These are phyloP conservation scores for Channa striata DNA, from an alignment of 2,797 vertebrate species.

Conservation along the genomic window DNA sequence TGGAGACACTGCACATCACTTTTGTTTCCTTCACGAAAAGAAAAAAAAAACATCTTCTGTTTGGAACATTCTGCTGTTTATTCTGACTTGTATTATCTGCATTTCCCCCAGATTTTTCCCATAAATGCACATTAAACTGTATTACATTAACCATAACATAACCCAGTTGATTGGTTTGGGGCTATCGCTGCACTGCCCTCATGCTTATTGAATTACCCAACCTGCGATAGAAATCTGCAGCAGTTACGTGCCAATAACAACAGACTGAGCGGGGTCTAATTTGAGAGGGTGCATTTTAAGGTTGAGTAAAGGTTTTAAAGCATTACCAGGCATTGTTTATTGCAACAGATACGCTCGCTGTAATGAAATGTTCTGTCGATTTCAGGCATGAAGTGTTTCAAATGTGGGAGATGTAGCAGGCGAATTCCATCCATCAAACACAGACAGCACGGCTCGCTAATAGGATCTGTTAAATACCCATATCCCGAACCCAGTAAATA, in stretches of 20 bases:
- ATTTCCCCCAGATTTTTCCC: constrained; percentile 71
- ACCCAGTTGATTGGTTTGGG: constrained; percentile 68
- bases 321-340: constrained; percentile 76
- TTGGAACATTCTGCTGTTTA: constrained; percentile 54
- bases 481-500: constrained; percentile 22
- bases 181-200: constrained; percentile 74
- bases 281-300: constrained; percentile 74
- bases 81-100: constrained; percentile 55
- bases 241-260: constrained; percentile 85
- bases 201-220: constrained; percentile 87
- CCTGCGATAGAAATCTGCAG: constrained; percentile 85
- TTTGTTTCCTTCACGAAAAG: constrained; percentile 33
- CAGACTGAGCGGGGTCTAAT: constrained; percentile 75
- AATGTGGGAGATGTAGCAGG: constrained; percentile 36
- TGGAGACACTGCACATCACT: constrained; percentile 34
- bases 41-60: constrained; percentile 21
- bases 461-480: constrained; percentile 38
- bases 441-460: constrained; percentile 21
- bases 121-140: constrained; percentile 66
- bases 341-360: constrained; percentile 53
- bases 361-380: constrained; percentile 75
- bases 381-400: constrained; percentile 68
- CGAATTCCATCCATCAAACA: constrained; percentile 37
- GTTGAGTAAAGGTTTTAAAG: constrained; percentile 76
- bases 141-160: constrained; percentile 72